Evolutionary conservation across 2,888 invertebrate genomes (phyloP).

Genomic region (Leucophenga montana): DNA sequence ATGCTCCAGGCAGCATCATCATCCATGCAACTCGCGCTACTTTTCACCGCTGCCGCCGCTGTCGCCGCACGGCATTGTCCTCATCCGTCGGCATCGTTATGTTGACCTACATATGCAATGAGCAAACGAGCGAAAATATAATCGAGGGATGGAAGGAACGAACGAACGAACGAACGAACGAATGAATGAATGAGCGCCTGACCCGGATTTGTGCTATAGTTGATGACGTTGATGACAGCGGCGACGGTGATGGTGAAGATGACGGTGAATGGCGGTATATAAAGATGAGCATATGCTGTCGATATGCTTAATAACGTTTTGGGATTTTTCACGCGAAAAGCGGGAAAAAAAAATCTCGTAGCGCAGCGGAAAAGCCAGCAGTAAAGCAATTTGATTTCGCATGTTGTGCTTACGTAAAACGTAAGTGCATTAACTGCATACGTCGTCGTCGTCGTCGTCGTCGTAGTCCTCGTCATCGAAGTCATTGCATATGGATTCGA

Average conservation of each 20-base stretch:
- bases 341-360: too few relatives aligned
- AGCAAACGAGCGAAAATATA: too few relatives aligned
- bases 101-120: slow-evolving; percentile 17
- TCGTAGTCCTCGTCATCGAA: background rate
- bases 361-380: background rate
- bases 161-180: too few relatives aligned
- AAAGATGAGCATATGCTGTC: background rate
- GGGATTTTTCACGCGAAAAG: background rate
- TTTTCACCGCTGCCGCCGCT: background rate
- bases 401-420: background rate
- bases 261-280: too few relatives aligned
- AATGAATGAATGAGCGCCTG: slow-evolving; percentile 6
- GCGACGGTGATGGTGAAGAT: background rate
- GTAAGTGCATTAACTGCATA: background rate
- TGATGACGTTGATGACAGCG: background rate
- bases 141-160: too few relatives aligned
- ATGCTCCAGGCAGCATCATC: too few relatives aligned
- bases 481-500: background rate
- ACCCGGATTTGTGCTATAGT: slow-evolving; percentile 11
- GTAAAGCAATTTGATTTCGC: background rate
- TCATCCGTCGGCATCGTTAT: background rate
- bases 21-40: background rate
- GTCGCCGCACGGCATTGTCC: background rate
- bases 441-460: background rate
- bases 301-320: background rate